Conservation (phyloP, 1,140 invertebrate species). For the Magallana ariakensis region DNA sequence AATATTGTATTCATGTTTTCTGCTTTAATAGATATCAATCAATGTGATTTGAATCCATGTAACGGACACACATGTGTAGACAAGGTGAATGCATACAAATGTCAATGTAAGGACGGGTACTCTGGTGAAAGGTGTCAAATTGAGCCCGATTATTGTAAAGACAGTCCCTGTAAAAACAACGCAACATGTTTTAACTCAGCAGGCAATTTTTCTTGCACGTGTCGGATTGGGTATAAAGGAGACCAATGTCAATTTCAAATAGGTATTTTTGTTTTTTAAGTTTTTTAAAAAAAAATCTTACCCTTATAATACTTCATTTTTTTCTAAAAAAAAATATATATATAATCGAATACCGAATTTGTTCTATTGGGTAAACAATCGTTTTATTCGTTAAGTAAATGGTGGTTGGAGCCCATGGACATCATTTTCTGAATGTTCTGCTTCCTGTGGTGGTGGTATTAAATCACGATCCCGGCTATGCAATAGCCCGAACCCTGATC, state of each 20-base stretch:
- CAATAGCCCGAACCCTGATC: constrained; percentile 38
- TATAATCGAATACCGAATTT: neutral
- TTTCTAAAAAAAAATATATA: neutral
- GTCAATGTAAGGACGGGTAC: constrained; percentile 45
- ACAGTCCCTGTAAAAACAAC: constrained; percentile 52
- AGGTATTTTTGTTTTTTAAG: constrained; percentile 22
- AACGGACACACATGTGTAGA: constrained; percentile 38
- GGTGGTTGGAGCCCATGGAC: constrained; percentile 41
- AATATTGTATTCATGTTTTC: neutral
- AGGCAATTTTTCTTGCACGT: constrained; percentile 95
- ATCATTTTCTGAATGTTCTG: constrained; percentile 41
- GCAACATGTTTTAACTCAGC: constrained; percentile 91
- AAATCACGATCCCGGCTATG: neutral
- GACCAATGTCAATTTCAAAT: constrained; percentile 61
- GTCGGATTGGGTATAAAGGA: constrained; percentile 89
- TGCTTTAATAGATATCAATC: constrained; percentile 34
- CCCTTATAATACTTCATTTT: neutral
- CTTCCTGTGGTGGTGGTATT: constrained; percentile 40
- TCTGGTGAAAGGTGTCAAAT: constrained; percentile 52
- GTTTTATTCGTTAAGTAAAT: constrained; percentile 19
- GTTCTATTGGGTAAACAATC: neutral
- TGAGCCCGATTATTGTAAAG: constrained; percentile 55
- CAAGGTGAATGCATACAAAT: neutral
- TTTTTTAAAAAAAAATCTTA: neutral
- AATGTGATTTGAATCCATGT: constrained; percentile 41